Base-by-base conservation (phyloP, 2,888 invertebrate genomes). In the Drosophila anomalata region DNA sequence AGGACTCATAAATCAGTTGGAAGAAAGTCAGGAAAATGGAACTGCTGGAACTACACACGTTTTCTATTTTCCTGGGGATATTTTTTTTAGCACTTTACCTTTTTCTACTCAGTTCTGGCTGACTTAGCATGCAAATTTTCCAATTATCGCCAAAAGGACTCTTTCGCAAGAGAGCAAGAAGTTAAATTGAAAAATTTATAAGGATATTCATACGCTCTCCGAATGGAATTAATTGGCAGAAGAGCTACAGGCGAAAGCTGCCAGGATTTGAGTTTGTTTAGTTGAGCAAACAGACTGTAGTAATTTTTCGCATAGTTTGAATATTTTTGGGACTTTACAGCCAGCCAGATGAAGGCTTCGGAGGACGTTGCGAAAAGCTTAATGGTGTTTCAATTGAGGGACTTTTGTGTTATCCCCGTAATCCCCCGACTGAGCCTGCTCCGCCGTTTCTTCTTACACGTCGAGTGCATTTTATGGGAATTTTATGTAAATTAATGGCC, bases 401-500 rank as follows among this genome's bases (percentile, higher is more conserved):
- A 17, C 42, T 46, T 48, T 50, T 41, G 31, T 12, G 46, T 47
- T 46, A 60, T 51, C 62, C 59, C 46, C 20, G 24, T 74, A 72
- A 73, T 68, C 58, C 72, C 29, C 26, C n/a, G 57, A 33, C 60
- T 54, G 52, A 44, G 57, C n/a, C 52, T 33, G 46, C 46, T 47
- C 48, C 48, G 51, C 69, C 52, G 69, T 47, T 61, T 55, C 39
- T 61, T 60, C 50, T 46, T 39, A 20, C 42, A 20, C 26, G 29
- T 33, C 39, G 36, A 61, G 31, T 70, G 56, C 47, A 31, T 41
- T 75, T 71, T 33, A 73, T 77, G 53, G n/a, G 66, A 42, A 62
- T 65, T 65, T 65, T 46, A 77, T 80, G 80, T 26, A 83, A 75
- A 83, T 72, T 51, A 55, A 66, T 59, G 54, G 52, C 12, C 59